Percentiles rank a stretch among this genome's conserved stretches.
Evolutionary conservation across 2,888 invertebrate genomes (phyloP).

Genomic region (Macrophya alboannulata): DNA sequence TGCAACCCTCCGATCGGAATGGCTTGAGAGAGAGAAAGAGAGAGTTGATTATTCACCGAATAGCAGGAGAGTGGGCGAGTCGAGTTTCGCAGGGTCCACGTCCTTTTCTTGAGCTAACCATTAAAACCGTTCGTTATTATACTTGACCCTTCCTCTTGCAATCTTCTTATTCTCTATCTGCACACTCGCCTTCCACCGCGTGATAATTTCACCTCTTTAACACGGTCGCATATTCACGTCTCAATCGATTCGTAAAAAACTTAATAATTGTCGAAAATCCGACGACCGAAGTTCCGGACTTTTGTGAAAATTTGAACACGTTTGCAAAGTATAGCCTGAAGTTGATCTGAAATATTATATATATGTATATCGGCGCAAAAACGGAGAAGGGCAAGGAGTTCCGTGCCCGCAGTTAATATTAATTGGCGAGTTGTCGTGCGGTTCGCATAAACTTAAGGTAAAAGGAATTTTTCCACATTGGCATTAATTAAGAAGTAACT

Average conservation of each 20-base stretch:
- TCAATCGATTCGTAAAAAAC: background rate
- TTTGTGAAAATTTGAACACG: background rate
- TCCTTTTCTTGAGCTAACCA: conserved; percentile 45
- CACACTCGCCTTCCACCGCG: background rate
- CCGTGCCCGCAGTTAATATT: background rate
- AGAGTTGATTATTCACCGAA: conserved; percentile 53
- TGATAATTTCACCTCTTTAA: conserved; percentile 14
- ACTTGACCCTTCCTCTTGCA: conserved; percentile 34
- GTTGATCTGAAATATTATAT: background rate
- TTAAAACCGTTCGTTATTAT: conserved; percentile 42
- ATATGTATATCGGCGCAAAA: background rate
- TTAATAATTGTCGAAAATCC: background rate
- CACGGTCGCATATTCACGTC: background rate
- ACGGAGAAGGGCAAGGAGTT: background rate
- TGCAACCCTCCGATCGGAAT: background rate
- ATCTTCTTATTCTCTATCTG: background rate
- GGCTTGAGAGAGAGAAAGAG: background rate
- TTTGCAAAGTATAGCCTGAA: background rate
- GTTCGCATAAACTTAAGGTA: background rate
- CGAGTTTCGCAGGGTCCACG: conserved; percentile 60
- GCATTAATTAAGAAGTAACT: conserved; percentile 46
- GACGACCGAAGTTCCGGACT: background rate
- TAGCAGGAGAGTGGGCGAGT: conserved; percentile 54
- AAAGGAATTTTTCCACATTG: conserved; percentile 35
- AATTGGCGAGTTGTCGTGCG: background rate